Base-by-base conservation (phyloP, 2,888 invertebrate species). In the Ennomos fuscantarius region DNA sequence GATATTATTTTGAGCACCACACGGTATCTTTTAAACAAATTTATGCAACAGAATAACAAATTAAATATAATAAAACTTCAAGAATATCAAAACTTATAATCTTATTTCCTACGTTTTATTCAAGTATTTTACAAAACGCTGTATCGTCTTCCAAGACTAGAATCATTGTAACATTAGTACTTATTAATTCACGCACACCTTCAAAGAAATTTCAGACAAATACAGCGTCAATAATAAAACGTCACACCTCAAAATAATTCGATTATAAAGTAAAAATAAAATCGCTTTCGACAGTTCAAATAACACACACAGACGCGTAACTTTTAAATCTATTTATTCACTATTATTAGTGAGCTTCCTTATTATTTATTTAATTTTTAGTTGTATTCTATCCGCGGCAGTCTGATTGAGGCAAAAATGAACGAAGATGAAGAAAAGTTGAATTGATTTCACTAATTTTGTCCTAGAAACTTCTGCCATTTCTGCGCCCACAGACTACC, bases 321-420 rank as follows among this genome's bases (percentile, higher is more conserved):
- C 72, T 66, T 74, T 78, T 74, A 73, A 68, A 70, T 66, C 73
- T 77, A 79, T 68, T 69, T 76, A 74, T 74, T 72, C 69, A 72
- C 73, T 80, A 81, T 74, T 69, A 60, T 84, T 81, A 87, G 82
- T 90, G 90, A 91, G 89, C 89, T 78, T 86, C 78, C 87, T 86
- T 89, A 89, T 56, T 56, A 69, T 69, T 63, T 75, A 72, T 73
- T 75, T 74, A 70, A 67, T 73, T 76, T 77, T 75, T 76, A 76
- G 72, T 61, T 67, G 63, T 75, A 73, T 70, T 70, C 74, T 77
- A 76, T 71, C 67, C 67, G 64, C 59, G 60, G 62, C 59, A 47
- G 57, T 65, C 59, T 45, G 45, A 46, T 60, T 58, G 55, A 54
- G 9, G 54, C 60, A 63, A 55, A 62, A 61, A 62, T 49, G 45